phyloP scores from a whole-genome alignment of 2,797 vertebrate genomes.

The Oreortyx pictus region DNA sequence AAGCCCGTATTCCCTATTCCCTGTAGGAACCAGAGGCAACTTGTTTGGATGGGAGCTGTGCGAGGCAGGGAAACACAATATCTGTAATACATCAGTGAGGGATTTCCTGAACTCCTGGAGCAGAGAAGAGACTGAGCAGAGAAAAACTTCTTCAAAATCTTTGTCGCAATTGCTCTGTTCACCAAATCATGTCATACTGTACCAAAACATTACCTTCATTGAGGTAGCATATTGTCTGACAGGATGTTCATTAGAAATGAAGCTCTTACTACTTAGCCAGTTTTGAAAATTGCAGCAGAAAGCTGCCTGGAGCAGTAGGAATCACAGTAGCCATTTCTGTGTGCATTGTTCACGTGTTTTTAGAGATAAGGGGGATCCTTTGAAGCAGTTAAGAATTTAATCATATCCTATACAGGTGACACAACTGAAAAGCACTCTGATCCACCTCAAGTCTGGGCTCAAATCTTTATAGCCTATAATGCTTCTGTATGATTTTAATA shows the following conservation, averaged over 20 bases:
- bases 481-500: rapidly evolving
- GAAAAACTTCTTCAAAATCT: neutral
- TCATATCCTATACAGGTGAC: neutral
- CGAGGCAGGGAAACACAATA: rapidly evolving
- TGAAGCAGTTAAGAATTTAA: neutral
- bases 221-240: neutral
- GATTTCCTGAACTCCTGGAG: neutral
- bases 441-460: neutral
- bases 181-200: neutral
- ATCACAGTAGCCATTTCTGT: neutral
- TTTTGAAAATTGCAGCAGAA: neutral
- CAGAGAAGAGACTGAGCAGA: neutral
- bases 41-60: neutral
- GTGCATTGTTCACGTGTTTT: neutral
- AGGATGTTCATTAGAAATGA: neutral
- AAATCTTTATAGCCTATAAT: neutral
- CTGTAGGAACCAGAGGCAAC: neutral
- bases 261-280: neutral
- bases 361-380: neutral
- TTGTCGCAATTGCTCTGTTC: neutral
- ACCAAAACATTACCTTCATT: neutral
- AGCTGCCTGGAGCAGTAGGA: neutral
- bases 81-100: neutral
- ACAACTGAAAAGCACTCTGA: neutral
- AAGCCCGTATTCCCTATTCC: neutral